phyloP scores from a whole-genome alignment of 2,113 vertebrate genomes.

The Aramus guarauna region DNA sequence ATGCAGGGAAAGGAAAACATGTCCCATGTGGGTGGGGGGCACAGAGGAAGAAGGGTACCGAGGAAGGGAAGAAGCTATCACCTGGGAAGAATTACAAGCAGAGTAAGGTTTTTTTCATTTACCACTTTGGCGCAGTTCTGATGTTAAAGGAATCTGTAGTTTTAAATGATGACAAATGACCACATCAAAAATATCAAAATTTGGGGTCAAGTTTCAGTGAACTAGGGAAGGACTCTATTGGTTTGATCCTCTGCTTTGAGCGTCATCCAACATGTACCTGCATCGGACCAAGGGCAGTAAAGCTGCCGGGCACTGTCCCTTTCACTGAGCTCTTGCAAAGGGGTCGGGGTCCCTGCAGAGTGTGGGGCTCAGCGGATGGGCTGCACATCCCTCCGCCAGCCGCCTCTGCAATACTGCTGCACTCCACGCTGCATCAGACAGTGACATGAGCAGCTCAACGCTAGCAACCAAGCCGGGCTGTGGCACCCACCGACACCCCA shows the following conservation, averaged over 20 bases:
- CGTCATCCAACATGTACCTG: not conserved
- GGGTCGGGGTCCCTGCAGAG: not conserved
- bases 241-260: not conserved
- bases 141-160: not conserved
- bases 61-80: not conserved
- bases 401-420: not conserved
- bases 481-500: not conserved
- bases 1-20: not conserved
- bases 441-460: fast-evolving
- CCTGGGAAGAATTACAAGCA: not conserved
- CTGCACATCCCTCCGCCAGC: not conserved
- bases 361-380: not conserved
- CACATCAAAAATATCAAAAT: not conserved
- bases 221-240: not conserved
- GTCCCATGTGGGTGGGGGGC: not conserved
- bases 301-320: not conserved
- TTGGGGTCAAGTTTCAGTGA: not conserved
- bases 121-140: not conserved
- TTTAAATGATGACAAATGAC: not conserved
- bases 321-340: not conserved
- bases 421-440: not conserved
- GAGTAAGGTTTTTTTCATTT: not conserved
- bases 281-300: not conserved
- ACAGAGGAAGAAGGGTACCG: not conserved
- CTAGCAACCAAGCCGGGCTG: not conserved